Evolutionary conservation across 2,888 invertebrate genomes (phyloP).

Genomic region (Lysandra coridon): DNA sequence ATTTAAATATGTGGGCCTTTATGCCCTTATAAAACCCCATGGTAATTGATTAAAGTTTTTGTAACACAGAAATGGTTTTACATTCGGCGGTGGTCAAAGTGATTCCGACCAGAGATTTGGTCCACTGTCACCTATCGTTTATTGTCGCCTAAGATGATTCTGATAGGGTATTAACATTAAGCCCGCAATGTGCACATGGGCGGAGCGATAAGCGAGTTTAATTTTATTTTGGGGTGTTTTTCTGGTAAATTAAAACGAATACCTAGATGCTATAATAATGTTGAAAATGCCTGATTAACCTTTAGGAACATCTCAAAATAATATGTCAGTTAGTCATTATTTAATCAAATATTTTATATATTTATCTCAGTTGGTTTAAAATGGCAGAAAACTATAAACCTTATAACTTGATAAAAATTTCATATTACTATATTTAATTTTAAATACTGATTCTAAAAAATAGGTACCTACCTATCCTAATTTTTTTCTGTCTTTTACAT

Average conservation of each 20-base stretch:
- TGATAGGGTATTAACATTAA: slow-evolving; percentile 64
- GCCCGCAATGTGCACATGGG: slow-evolving; percentile 42
- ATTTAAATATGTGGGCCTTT: slow-evolving; percentile 25
- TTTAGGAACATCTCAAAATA: too few relatives aligned
- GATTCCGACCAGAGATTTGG: slow-evolving; percentile 62
- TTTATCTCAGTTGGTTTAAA: too few relatives aligned
- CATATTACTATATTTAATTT: too few relatives aligned
- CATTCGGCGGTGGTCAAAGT: slow-evolving; percentile 69
- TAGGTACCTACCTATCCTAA: too few relatives aligned
- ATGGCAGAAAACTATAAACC: too few relatives aligned
- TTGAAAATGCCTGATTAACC: too few relatives aligned
- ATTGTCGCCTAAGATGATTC: slow-evolving; percentile 75
- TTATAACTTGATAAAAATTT: too few relatives aligned
- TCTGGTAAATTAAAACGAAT: not conserved
- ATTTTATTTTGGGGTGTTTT: not conserved
- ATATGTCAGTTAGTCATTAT: too few relatives aligned
- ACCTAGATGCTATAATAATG: too few relatives aligned
- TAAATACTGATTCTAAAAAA: too few relatives aligned
- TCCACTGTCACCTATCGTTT: slow-evolving; percentile 74
- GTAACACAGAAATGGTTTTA: slow-evolving; percentile 38
- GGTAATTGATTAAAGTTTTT: slow-evolving; percentile 30
- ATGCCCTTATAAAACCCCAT: slow-evolving; percentile 18
- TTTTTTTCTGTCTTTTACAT: too few relatives aligned
- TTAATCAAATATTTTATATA: too few relatives aligned
- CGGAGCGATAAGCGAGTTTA: slow-evolving; percentile 46